These are phyloP conservation scores for Megaptera novaeangliae DNA, from an alignment of 2,113 vertebrate genomes.

Conservation along the genomic window DNA sequence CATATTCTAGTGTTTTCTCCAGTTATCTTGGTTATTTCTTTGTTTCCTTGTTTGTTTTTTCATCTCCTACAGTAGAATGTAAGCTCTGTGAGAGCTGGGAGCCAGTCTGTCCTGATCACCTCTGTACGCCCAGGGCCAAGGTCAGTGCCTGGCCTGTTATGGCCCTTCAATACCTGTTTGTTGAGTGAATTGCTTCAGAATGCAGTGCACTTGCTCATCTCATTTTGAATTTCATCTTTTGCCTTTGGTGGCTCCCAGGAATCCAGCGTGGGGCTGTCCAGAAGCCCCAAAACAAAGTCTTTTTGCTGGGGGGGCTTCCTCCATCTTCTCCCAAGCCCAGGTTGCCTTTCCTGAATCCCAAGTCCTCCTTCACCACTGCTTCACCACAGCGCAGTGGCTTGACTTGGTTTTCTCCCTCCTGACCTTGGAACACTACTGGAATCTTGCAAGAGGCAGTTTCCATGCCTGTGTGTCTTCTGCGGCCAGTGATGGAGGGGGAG, in stretches of 20 bases:
- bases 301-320: background rate
- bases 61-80: background rate
- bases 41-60: background rate
- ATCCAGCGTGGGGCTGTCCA: background rate
- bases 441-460: background rate
- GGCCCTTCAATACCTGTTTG: rapidly evolving
- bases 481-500: too few relatives aligned
- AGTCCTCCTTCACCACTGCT: rapidly evolving
- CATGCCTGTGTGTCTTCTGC: rapidly evolving
- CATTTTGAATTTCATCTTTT: background rate
- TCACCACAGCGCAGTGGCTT: rapidly evolving
- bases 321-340: background rate
- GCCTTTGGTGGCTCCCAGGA: background rate
- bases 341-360: background rate
- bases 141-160: background rate
- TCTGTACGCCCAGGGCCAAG: background rate
- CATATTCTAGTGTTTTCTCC: background rate
- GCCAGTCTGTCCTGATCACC: background rate
- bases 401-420: too few relatives aligned
- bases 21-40: background rate
- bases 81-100: background rate
- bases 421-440: background rate
- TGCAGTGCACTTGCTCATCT: rapidly evolving
- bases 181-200: background rate
- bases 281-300: background rate